Evolutionary conservation across 1,140 invertebrate genomes (phyloP).

Genomic region (Drosophila novamexicana): DNA sequence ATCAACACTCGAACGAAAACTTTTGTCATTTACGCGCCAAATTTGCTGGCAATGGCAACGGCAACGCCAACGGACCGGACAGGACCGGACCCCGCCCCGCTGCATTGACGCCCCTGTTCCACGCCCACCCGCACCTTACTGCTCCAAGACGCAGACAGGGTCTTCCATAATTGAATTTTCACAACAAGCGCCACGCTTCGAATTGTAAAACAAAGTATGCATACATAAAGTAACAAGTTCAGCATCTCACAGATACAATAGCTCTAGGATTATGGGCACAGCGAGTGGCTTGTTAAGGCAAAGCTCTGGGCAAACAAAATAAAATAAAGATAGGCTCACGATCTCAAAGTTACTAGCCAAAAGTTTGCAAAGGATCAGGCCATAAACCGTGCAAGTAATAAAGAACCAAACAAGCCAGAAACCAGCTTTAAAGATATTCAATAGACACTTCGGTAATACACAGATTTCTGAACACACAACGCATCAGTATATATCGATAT

Average conservation of each 20-base stretch:
- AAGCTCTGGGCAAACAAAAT: background rate
- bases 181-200: constrained; percentile 39
- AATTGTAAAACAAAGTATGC: constrained; percentile 45
- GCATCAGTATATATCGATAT: too few species aligned
- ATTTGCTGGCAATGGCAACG: constrained; percentile 41
- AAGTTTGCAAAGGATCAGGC: background rate
- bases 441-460: too few species aligned
- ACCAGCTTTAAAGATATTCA: too few species aligned
- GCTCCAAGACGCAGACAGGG: background rate
- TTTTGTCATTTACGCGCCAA: constrained; percentile 79
- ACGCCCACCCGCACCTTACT: too few species aligned
- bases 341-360: constrained; percentile 7
- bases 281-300: background rate
- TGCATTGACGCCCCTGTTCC: background rate
- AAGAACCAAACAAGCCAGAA: background rate
- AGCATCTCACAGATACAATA: background rate
- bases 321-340: background rate
- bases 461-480: too few species aligned
- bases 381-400: background rate
- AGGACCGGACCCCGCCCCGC: background rate
- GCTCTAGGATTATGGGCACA: constrained; percentile 2
- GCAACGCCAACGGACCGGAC: background rate
- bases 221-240: constrained; percentile 20
- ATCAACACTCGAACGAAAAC: constrained; percentile 75
- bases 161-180: constrained; percentile 73